Evolutionary conservation across 1,140 invertebrate genomes (phyloP), one percentile per base, ranked within the genome.

Genomic region (Aphidius gifuensis): DNA sequence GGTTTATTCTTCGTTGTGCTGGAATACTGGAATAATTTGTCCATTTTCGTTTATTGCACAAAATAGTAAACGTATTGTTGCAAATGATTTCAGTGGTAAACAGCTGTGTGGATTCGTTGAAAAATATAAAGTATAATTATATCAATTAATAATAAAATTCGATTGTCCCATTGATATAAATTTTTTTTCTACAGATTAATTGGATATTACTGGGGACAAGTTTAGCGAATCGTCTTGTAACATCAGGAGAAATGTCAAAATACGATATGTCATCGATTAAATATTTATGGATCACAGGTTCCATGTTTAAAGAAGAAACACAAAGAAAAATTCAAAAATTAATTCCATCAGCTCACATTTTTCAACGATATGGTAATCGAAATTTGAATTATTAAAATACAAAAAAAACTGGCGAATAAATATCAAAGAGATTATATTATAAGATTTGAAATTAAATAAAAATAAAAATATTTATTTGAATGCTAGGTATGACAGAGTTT

Each of bases 361-460:
- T 3, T 32, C 32, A 39, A 4, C 11, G 6, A 53, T 53, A 53
- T 23, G 50, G 50, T 53, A 39, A 42, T 40, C 46, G 40, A 45
- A 5, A 5, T 49, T 21, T 45, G 4, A 23, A 21, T 53, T 11
- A 11, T 11, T 49, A 23, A 40, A 32, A 38, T 40, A 59, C 16
- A 9, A 42, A 16, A 47, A 9, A 9, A 42, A 50, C 9, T 6
- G 68, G 5, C 44, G 59, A 48, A 64, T 61, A 3, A 63, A 67
- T 57, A 1, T 62, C 1, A 58, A 61, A 9, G 16, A 16, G 16
- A 16, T 16, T 16, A 16, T 16, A 16, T 16, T 16, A 16, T 48
- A 40, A 9, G 46, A 7, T n/a, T 5, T 2, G 3, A 32, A 8
- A 23, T 46, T 9, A 54, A 61, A 58, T 53, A 40, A 6, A n/a